Conservation (phyloP, 2,888 invertebrate species). For the Papilio protenor region DNA sequence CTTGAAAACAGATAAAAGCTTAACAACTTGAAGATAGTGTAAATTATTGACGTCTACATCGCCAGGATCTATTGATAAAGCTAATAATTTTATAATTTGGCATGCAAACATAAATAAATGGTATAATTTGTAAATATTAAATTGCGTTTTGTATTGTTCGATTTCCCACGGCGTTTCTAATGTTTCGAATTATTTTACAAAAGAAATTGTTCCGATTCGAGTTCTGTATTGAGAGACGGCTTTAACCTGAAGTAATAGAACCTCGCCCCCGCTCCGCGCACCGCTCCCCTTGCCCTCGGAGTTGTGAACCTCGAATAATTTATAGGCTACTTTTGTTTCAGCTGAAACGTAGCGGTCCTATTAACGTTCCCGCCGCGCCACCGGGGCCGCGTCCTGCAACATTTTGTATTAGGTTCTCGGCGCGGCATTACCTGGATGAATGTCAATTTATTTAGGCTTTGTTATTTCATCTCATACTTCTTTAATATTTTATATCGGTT, state of each 20-base stretch:
- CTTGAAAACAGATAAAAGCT: background rate
- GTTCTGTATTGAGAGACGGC: background rate
- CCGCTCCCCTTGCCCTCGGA: background rate
- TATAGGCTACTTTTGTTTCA: slow-evolving; percentile 17
- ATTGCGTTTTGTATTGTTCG: background rate
- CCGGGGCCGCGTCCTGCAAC: background rate
- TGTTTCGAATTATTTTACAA: background rate
- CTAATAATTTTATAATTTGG: background rate
- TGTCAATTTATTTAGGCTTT: background rate
- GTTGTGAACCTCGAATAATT: slow-evolving; percentile 5
- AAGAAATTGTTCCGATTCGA: background rate
- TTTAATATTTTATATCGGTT: background rate
- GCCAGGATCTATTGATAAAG: background rate
- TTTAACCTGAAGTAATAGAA: background rate
- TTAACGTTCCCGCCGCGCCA: background rate
- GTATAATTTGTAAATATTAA: background rate
- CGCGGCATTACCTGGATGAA: background rate
- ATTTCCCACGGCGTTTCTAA: background rate
- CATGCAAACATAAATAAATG: background rate
- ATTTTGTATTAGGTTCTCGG: background rate
- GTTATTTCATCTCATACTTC: background rate
- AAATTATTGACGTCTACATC: background rate
- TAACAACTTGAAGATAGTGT: background rate
- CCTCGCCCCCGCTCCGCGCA: background rate
- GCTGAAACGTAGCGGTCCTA: slow-evolving; percentile 2